Percentiles rank a stretch among this genome's conserved stretches.
Conservation (phyloP, 2,113 vertebrate species). For the Capricornis sumatraensis region DNA sequence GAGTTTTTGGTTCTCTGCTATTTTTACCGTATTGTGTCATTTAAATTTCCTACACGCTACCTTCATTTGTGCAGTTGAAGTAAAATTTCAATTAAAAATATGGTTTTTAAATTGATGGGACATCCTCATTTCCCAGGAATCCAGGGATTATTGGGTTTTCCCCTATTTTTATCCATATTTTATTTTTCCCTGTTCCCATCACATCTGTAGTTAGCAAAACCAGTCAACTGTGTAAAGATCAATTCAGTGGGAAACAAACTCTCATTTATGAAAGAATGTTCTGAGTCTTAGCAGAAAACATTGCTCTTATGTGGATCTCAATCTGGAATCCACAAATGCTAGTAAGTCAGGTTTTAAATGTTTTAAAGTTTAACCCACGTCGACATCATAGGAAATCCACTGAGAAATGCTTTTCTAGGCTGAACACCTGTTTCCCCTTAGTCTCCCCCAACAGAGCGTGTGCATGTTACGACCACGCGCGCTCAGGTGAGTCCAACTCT, state of each 20-base stretch:
- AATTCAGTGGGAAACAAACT: not conserved
- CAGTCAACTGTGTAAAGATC: not conserved
- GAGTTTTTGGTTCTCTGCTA: constrained; percentile 87
- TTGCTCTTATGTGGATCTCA: not conserved
- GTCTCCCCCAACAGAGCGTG: fast-evolving
- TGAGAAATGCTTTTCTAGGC: not conserved
- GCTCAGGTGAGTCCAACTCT: fast-evolving
- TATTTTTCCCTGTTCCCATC: not conserved
- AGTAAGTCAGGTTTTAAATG: not conserved
- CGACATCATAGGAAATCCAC: not conserved
- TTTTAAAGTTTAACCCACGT: not conserved
- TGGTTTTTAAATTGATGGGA: not conserved
- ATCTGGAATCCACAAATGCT: not conserved
- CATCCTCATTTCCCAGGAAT: not conserved
- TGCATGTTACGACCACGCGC: fast-evolving
- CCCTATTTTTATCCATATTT: not conserved
- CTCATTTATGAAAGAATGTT: not conserved
- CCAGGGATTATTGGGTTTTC: not conserved
- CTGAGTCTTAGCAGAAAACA: not conserved
- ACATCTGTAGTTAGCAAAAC: not conserved
- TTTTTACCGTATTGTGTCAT: constrained; percentile 87
- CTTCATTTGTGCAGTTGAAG: constrained; percentile 95
- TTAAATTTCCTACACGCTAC: constrained; percentile 96
- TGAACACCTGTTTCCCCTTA: not conserved
- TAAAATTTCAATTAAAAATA: constrained; percentile 91